Conservation (phyloP, 2,888 invertebrate species). For the Subacronicta megacephala region DNA sequence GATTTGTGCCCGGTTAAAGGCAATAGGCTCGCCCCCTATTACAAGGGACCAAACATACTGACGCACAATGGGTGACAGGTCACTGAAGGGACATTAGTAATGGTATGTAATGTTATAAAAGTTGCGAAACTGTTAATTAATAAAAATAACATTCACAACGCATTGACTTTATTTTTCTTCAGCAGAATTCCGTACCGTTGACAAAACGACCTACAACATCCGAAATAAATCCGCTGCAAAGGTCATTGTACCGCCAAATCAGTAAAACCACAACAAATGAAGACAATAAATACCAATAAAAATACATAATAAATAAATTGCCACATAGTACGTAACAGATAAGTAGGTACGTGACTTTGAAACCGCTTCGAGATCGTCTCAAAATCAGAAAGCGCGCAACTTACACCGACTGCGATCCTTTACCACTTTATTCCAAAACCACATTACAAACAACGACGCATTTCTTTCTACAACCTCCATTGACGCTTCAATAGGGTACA, state of each 20-base stretch:
- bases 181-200: neutral
- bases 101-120: too few relatives aligned
- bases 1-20: too few relatives aligned
- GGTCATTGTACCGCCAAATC: constrained; percentile 42
- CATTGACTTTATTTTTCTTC: too few relatives aligned
- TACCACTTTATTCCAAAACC: constrained; percentile 39
- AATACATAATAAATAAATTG: constrained; percentile 79
- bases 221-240: constrained; percentile 9
- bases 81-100: too few relatives aligned
- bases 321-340: constrained; percentile 79
- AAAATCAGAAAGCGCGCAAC: constrained; percentile 88
- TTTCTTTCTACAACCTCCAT: constrained; percentile 57
- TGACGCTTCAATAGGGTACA: constrained; percentile 33
- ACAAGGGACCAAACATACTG: too few relatives aligned
- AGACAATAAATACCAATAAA: constrained; percentile 65
- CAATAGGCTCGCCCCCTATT: too few relatives aligned
- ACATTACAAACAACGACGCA: constrained; percentile 29
- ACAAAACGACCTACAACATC: neutral
- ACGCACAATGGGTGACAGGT: too few relatives aligned
- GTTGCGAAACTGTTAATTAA: too few relatives aligned
- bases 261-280: constrained; percentile 39
- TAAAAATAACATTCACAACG: too few relatives aligned
- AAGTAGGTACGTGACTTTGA: constrained; percentile 84
- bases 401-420: constrained; percentile 61
- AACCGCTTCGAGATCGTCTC: constrained; percentile 73